Base-by-base conservation (phyloP, 2,113 vertebrate genomes). In the Silurus asotus region DNA sequence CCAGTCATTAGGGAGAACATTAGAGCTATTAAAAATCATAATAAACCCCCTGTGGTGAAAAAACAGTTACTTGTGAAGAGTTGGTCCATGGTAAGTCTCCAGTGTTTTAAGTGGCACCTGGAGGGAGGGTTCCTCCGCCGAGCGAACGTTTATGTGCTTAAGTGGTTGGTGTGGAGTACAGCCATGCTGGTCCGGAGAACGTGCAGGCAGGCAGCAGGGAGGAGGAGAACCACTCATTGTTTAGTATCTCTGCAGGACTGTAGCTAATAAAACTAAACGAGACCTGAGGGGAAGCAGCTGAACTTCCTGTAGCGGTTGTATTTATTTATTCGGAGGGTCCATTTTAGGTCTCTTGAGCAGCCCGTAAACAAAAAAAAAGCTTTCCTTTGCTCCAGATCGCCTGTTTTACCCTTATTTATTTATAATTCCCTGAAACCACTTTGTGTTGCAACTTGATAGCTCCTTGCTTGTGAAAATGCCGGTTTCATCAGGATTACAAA, bases 271-370 rank as follows among this genome's bases (percentile, higher is more conserved):
- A 95, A 93, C 91, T 90, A 89, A 93, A 92, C 91, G 83, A 92
- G 92, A 92, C 94, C 93, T 89, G 89, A 86, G 93, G 94, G 93
- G 89, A 91, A 90, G 91, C 86, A 88, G 91, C 92, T 95, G 91
- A 94, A 94, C 94, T 95, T 95, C 94, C 94, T 95, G 93, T 92
- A 92, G 91, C 85, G 80, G 89, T 93, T 93, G 90, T 94, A 93
- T 95, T 95, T 95, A 95, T 95, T 95, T 95, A 95, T 93, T 92
- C 84, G 86, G 89, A 92, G 92, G 89, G 91, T 93, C 92, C 91
- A 88, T 92, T 92, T 94, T 92, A 93, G 93, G 92, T 93, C 93
- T 94, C 92, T 90, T 88, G 92, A 93, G 93, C 89, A 88, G 88
- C 90, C 91, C 80, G 90, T 95, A 95, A 95, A 95, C 94, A 95